These are phyloP conservation scores for Andricus grossulariae DNA, from an alignment of 1,140 invertebrate species.

Conservation along the genomic window DNA sequence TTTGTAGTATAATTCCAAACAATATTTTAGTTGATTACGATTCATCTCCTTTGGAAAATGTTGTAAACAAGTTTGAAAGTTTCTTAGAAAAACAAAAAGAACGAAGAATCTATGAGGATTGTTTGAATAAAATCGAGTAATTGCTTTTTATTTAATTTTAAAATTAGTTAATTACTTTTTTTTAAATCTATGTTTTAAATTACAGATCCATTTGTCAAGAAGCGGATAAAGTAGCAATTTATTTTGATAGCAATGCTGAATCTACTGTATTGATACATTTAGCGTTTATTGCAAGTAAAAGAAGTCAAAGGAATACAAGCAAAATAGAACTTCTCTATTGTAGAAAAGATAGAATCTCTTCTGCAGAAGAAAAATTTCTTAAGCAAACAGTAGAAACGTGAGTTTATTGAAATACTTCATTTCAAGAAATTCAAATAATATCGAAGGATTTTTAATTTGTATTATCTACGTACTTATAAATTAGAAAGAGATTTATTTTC, in stretches of 20 bases:
- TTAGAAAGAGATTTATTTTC: no score
- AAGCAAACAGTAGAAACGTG: constrained; percentile 43
- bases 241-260: constrained; percentile 54
- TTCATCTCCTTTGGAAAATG: constrained; percentile 51
- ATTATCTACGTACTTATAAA: constrained; percentile 6
- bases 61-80: constrained; percentile 56
- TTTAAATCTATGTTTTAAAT: constrained; percentile 32
- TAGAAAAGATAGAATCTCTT: constrained; percentile 17
- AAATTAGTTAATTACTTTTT: constrained; percentile 21
- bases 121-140: constrained; percentile 58
- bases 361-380: constrained; percentile 41
- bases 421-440: background rate
- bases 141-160: constrained; percentile 38
- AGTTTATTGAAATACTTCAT: background rate
- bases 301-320: constrained; percentile 42
- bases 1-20: constrained; percentile 66
- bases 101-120: constrained; percentile 52
- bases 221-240: constrained; percentile 53
- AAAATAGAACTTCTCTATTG: constrained; percentile 36
- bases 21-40: constrained; percentile 61
- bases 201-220: constrained; percentile 58
- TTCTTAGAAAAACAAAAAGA: constrained; percentile 49
- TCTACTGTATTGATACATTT: constrained; percentile 57
- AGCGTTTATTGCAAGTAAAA: constrained; percentile 48
- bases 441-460: constrained; percentile 20